Percentiles rank a stretch among this genome's conserved stretches.
Evolutionary conservation across 1,140 invertebrate species (phyloP).

Genomic region (Trissolcus basalis): DNA sequence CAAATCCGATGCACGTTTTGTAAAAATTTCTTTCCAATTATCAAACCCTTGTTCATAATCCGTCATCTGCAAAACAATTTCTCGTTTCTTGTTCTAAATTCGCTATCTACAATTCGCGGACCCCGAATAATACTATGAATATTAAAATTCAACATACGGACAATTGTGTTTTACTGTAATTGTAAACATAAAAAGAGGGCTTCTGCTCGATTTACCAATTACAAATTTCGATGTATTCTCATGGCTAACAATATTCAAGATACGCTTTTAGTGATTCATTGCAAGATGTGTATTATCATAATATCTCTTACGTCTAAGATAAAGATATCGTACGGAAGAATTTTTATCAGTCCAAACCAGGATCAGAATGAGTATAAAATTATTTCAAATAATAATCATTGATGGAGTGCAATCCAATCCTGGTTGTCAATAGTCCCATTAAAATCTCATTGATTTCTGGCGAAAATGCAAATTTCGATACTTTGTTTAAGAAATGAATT

Average conservation of each 20-base stretch:
- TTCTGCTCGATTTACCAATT: constrained; percentile 4
- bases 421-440: constrained; percentile 15
- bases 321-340: constrained; percentile 44
- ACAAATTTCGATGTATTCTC: constrained; percentile 6
- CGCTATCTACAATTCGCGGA: constrained; percentile 37
- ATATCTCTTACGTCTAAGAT: constrained; percentile 18
- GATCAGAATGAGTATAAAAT: not conserved
- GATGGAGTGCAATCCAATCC: constrained; percentile 4
- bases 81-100: constrained; percentile 2
- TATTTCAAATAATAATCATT: too few species aligned
- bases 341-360: constrained; percentile 32
- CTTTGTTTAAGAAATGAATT: not conserved
- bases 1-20: constrained; percentile 8
- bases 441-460: constrained; percentile 38
- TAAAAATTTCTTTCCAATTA: not conserved
- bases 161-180: too few species aligned
- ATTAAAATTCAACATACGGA: too few species aligned
- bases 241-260: not conserved
- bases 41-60: too few species aligned
- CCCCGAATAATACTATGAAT: constrained; percentile 12
- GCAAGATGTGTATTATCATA: not conserved
- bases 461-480: constrained; percentile 21
- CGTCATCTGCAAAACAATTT: too few species aligned
- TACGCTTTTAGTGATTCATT: not conserved
- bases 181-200: not conserved